Evolutionary conservation across 1,140 invertebrate genomes (phyloP), one percentile per base, ranked within the genome.

Genomic region (Cherax quadricarinatus): DNA sequence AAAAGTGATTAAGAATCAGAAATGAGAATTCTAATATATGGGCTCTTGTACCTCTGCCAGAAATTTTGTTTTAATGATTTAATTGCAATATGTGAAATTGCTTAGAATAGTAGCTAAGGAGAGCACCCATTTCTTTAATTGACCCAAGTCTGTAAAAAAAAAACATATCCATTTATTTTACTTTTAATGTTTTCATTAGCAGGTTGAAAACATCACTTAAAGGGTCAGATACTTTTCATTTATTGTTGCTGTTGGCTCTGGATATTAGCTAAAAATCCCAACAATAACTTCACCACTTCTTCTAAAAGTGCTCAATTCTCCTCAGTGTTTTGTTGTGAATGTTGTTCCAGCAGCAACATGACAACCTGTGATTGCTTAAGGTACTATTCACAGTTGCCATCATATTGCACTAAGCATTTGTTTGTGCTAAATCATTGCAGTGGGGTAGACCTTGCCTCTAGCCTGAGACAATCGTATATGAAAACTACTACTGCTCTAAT

Each of bases 291-390:
- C 86, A 73, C 66, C 85, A 88, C 73, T 53, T 79, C 73, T 87
- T 88, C 51, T 84, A 18, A 49, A 41, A 88, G 73, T 88, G 86
- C 86, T 88, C 86, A 88, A 88, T 41, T 88, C 86, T 88, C 86
- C 80, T 88, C 53, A 88, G 57, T 80, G 86, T 87, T 78, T 57
- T 88, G 49, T 88, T 60, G 75, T 88, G 51, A 88, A n/a, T 53
- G 30, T 62, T 80, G 57, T 80, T 75, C 57, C 75, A 88, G 86
- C 86, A 88, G 73, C 86, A 88, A 88, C 78, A 88, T 88, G 30
- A 79, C 73, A 80, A 88, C 86, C 86, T 88, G 86, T 88, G 86
- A 88, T 88, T 88, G 86, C 86, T 88, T 88, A 88, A 88, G 78
- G 86, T 57, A n/a, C 49, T 1, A 60, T 62, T 62, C 62, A 75